Evolutionary conservation across 2,797 vertebrate species (phyloP).

Genomic region (Parauchenoglanis ngamensis): DNA sequence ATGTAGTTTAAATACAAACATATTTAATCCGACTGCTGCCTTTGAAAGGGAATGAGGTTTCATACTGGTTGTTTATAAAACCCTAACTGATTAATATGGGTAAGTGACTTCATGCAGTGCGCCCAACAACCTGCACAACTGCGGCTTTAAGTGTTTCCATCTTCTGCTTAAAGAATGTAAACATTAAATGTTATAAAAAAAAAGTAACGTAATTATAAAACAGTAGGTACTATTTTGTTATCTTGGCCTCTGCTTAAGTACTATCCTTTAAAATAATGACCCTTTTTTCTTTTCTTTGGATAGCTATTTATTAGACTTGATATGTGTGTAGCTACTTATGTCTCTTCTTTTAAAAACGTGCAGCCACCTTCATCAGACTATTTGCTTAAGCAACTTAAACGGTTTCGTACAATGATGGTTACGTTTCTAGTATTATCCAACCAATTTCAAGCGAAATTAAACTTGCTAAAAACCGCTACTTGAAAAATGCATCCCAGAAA

Average conservation of each 20-base stretch:
- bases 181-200: neutral
- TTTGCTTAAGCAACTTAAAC: neutral
- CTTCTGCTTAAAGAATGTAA: neutral
- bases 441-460: neutral
- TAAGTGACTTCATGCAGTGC: neutral
- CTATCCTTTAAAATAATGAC: neutral
- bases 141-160: no score
- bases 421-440: neutral
- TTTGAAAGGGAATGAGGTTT: neutral
- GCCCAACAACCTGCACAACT: neutral
- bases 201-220: neutral
- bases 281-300: neutral
- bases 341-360: neutral
- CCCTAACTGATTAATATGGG: no score
- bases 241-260: neutral
- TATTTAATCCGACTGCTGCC: neutral
- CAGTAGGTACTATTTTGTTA: neutral
- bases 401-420: no score
- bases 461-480: neutral
- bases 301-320: neutral
- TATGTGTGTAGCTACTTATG: neutral
- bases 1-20: neutral
- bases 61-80: neutral
- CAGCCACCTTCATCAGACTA: neutral
- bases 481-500: neutral